A percentile compares a stretch with the other conserved stretches of the same genome.
Evolutionary conservation across 2,113 vertebrate genomes (phyloP).

Genomic region (Edolisoma coerulescens): DNA sequence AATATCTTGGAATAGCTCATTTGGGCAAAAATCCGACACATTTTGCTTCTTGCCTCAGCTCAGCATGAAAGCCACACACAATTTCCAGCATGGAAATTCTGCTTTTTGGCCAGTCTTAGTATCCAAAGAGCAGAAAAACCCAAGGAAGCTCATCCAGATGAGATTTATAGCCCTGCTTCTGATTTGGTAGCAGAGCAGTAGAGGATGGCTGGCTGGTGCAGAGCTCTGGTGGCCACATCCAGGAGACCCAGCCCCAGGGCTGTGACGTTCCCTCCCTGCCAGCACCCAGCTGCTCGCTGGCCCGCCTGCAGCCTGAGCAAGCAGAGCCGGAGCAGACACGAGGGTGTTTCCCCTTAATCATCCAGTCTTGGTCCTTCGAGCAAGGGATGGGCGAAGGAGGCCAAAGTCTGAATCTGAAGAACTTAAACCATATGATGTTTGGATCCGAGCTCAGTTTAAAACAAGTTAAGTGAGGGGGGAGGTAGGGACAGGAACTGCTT

Average conservation of each 20-base stretch:
- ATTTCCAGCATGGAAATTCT: not conserved
- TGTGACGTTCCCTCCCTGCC: not conserved
- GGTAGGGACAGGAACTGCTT: not conserved
- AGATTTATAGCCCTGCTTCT: not conserved
- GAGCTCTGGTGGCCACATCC: not conserved
- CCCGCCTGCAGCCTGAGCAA: not conserved
- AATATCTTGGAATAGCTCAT: not conserved
- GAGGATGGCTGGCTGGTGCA: not conserved
- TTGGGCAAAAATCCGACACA: not conserved
- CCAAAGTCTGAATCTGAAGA: not conserved
- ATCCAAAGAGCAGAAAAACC: not conserved
- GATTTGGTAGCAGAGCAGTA: not conserved
- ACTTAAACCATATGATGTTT: not conserved
- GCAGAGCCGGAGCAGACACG: not conserved
- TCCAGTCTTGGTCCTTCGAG: not conserved
- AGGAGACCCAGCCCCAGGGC: not conserved
- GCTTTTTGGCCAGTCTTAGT: not conserved
- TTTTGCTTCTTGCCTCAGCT: not conserved
- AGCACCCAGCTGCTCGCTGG: not conserved
- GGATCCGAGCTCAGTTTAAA: not conserved
- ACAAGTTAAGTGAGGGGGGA: not conserved
- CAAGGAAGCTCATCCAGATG: not conserved
- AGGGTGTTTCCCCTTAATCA: slow-evolving; percentile 12
- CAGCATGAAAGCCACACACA: not conserved
- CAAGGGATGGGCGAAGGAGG: not conserved